Base-by-base conservation (phyloP, 2,888 invertebrate genomes). In the Callimorpha dominula region DNA sequence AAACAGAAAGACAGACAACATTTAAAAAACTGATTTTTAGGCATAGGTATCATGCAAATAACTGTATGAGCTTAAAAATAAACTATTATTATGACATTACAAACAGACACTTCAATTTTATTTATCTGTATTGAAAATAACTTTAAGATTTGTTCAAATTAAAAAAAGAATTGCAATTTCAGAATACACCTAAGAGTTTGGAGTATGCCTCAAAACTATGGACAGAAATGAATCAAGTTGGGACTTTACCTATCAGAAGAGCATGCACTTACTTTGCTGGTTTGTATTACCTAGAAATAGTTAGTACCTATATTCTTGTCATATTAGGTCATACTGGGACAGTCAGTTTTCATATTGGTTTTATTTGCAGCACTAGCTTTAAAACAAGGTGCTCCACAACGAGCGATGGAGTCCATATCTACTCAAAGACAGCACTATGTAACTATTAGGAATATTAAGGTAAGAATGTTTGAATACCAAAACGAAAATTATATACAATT, bases 111-210 rank as follows among this genome's bases (percentile, higher is more conserved):
- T n/a, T n/a, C n/a, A n/a, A n/a, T n/a, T n/a, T n/a, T n/a, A n/a
- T n/a, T n/a, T n/a, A n/a, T n/a, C n/a, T n/a, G n/a, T n/a, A n/a
- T n/a, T n/a, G n/a, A n/a, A n/a, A 52, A 17, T 8, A 57, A 57
- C 57, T 57, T 57, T 11, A 57, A 31, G 31, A 60, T 60, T 6
- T 4, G 2, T 31, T 14, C 60, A 60, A 60, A 31, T 14, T 31
- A 60, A 60, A 60, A 60, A 31, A 14, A 57, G 20, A 57, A 20
- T 57, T 60, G 2, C 14, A 65, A 50, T 89, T 96, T 90, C 87
- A 98, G 98, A 98, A 98, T 88, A 96, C 97, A 64, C 92, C 95
- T 79, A 96, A 97, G 85, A 96, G 97, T 85, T 95, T 97, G 52
- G 94, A 97, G 52, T 96, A 96, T 90, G 97, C 97, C 3, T 88